Evolutionary conservation across 1,140 invertebrate genomes (phyloP).

Genomic region (Trigoniulus corallinus): DNA sequence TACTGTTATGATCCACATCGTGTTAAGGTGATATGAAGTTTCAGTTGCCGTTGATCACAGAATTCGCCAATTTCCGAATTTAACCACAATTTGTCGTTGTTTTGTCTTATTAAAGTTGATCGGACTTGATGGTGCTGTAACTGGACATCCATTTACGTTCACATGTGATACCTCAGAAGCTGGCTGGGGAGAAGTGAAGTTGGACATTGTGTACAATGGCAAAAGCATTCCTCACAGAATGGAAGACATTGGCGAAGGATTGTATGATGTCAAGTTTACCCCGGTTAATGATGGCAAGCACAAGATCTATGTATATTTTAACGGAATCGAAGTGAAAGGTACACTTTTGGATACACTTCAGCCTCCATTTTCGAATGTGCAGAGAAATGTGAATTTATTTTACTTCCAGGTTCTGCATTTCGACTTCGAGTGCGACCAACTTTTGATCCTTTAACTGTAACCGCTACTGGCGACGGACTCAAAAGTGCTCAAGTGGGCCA

Average conservation of each 20-base stretch:
- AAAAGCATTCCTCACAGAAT: constrained; percentile 58
- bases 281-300: constrained; percentile 82
- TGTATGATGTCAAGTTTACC: constrained; percentile 74
- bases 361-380: not conserved
- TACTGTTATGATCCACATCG: constrained; percentile 91
- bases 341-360: constrained; percentile 20
- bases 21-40: constrained; percentile 51
- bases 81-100: too few species aligned
- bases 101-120: too few species aligned
- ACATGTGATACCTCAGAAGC: constrained; percentile 63
- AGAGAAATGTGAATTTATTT: constrained; percentile 5
- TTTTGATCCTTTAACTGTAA: constrained; percentile 28
- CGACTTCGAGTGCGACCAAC: constrained; percentile 31
- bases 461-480: constrained; percentile 45
- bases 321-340: constrained; percentile 88
- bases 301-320: constrained; percentile 83
- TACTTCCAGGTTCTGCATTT: constrained; percentile 36
- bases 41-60: too few species aligned
- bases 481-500: constrained; percentile 41
- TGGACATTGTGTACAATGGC: constrained; percentile 60
- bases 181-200: constrained; percentile 68
- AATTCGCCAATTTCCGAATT: too few species aligned
- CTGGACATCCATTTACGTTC: constrained; percentile 61
- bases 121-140: constrained; percentile 52
- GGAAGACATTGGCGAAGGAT: constrained; percentile 59